These are phyloP conservation scores for Hippocampus kuda DNA, from an alignment of 2,797 vertebrate species.

Conservation along the genomic window DNA sequence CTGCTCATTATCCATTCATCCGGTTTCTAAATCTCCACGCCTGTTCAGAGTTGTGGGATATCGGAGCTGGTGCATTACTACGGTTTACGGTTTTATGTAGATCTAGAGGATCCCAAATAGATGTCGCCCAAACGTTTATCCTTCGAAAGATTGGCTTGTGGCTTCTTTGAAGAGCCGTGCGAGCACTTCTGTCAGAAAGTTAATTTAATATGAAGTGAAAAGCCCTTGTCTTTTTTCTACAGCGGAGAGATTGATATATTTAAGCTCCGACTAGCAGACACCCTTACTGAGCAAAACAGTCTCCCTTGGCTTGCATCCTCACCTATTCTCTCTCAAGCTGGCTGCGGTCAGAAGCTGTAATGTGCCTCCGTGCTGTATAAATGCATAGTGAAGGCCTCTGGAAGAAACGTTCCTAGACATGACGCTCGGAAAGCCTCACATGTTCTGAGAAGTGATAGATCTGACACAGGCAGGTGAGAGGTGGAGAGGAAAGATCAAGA, in stretches of 20 bases:
- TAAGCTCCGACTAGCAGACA: neutral
- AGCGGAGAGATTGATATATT: neutral
- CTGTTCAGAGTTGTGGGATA: too few relatives aligned
- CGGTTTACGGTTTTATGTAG: neutral
- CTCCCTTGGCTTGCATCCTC: conserved; percentile 30
- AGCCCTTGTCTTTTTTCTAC: neutral
- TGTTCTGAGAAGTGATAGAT: conserved; percentile 29
- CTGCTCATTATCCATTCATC: too few relatives aligned
- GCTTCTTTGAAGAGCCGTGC: neutral
- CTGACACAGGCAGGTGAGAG: conserved; percentile 38
- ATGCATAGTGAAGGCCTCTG: conserved; percentile 40
- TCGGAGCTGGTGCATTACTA: too few relatives aligned
- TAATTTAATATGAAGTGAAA: neutral
- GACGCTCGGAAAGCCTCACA: conserved; percentile 30
- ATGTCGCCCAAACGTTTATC: neutral
- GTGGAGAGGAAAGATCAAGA: conserved; percentile 34
- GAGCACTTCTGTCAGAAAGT: neutral
- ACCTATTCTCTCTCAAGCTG: conserved; percentile 22
- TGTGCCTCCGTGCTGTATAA: conserved; percentile 48
- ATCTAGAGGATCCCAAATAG: neutral
- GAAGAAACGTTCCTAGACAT: conserved; percentile 35
- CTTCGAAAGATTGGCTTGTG: neutral
- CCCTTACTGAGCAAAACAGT: conserved; percentile 6
- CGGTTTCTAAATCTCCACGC: too few relatives aligned
- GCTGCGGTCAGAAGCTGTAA: conserved; percentile 39